Evolutionary conservation across 2,797 vertebrate species (phyloP).

Genomic region (Mus minutoides): DNA sequence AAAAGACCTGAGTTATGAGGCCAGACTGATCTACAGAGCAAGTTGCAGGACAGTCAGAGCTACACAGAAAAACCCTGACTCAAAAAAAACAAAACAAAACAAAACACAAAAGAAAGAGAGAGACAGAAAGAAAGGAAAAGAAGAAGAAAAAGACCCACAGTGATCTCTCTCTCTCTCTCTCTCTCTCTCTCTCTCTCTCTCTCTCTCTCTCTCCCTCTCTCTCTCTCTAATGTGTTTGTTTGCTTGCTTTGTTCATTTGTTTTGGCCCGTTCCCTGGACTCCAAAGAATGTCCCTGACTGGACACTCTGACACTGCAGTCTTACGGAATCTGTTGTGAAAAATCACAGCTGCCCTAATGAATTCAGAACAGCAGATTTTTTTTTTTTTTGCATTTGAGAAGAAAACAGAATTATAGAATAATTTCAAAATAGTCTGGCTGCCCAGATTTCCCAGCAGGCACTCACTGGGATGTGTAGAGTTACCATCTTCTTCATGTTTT

Average conservation of each 20-base stretch:
- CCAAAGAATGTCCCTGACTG: neutral
- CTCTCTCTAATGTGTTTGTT: no score
- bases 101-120: no score
- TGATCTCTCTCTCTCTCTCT: neutral
- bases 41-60: neutral
- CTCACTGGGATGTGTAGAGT: slow-evolving; percentile 8
- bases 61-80: neutral
- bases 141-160: neutral
- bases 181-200: no score
- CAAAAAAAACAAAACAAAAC: fast-evolving
- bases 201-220: no score
- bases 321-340: neutral
- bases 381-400: neutral
- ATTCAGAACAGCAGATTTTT: neutral
- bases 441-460: slow-evolving; percentile 66
- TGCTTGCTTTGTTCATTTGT: neutral
- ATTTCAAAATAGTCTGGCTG: slow-evolving; percentile 55
- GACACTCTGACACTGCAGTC: neutral
- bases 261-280: neutral
- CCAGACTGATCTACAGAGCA: neutral
- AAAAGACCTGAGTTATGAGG: slow-evolving; percentile 3
- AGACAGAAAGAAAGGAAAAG: neutral
- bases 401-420: slow-evolving; percentile 43
- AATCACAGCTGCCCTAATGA: neutral
- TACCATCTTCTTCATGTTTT: slow-evolving; percentile 60